phyloP scores from a whole-genome alignment of 1,140 invertebrate genomes.

The Calliphora vicina region DNA sequence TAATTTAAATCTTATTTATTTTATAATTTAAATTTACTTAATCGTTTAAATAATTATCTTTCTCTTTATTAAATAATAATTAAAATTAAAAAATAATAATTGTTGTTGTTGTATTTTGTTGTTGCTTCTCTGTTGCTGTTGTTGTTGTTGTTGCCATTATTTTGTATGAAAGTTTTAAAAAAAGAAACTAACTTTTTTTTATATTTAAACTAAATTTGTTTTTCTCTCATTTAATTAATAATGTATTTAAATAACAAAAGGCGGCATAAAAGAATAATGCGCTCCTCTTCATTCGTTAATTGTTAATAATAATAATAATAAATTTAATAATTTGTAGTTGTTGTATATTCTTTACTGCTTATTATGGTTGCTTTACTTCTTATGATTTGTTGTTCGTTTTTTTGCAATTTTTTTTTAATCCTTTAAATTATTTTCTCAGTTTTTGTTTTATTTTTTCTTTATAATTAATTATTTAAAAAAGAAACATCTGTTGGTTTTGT shows the following conservation, averaged over 20 bases:
- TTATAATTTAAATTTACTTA: conserved; percentile 64
- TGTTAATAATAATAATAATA: neutral
- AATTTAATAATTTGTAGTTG: neutral
- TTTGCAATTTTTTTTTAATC: neutral
- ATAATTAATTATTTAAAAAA: conserved; percentile 7
- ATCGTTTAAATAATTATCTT: conserved; percentile 64
- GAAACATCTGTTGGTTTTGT: neutral
- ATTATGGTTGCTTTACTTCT: neutral
- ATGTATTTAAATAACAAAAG: conserved; percentile 15
- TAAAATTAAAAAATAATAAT: conserved; percentile 55
- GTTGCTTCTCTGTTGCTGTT: conserved; percentile 34
- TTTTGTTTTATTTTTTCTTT: neutral
- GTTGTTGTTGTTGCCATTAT: conserved; percentile 43
- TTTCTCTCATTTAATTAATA: neutral
- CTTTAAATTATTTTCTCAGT: neutral
- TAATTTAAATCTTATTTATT: conserved; percentile 39
- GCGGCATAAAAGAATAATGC: conserved; percentile 35
- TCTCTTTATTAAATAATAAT: conserved; percentile 63
- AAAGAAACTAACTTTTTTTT: conserved; percentile 4
- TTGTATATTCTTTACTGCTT: conserved; percentile 1
- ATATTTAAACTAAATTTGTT: conserved; percentile 21
- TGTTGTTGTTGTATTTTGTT: conserved; percentile 39
- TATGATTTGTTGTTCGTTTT: neutral
- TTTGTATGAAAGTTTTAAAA: conserved; percentile 14
- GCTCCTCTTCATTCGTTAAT: conserved; percentile 22